Conservation (phyloP, 2,888 invertebrate species). For the Aleiodes testaceus region DNA sequence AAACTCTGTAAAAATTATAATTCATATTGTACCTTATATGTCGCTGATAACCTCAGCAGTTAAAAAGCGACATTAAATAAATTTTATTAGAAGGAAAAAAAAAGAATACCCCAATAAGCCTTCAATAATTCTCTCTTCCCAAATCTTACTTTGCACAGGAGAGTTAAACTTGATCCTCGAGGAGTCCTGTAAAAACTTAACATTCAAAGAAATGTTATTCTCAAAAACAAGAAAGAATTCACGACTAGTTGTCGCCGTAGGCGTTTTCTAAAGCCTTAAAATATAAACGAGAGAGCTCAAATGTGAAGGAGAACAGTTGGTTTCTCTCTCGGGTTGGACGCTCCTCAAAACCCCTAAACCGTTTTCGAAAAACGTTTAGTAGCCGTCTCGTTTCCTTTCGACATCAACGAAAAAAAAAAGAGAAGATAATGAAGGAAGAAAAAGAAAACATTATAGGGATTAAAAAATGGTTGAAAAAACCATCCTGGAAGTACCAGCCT, state of each 20-base stretch:
- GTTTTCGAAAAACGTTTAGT: slow-evolving; percentile 1
- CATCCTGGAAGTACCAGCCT: slow-evolving; percentile 7
- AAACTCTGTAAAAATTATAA: no score
- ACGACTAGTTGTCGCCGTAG: slow-evolving; percentile 4
- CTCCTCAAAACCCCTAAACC: slow-evolving; percentile 8
- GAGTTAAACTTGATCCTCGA: slow-evolving; percentile 3
- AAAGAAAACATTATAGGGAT: no score
- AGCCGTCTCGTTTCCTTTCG: slow-evolving; percentile 14
- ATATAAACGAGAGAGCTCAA: neutral
- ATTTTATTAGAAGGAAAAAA: neutral
- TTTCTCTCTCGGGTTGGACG: neutral
- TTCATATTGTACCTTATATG: no score
- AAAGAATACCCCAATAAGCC: slow-evolving; percentile 5
- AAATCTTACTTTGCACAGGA: slow-evolving; percentile 15
- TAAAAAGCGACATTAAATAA: no score
- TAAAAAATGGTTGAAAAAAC: slow-evolving; percentile 1
- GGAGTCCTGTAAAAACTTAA: slow-evolving; percentile 20
- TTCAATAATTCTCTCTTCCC: neutral
- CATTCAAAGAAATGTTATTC: neutral
- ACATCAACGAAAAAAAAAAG: slow-evolving; percentile 16
- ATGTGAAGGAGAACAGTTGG: slow-evolving; percentile 13
- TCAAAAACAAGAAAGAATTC: neutral
- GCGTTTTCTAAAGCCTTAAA: slow-evolving; percentile 3
- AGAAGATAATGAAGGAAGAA: no score
- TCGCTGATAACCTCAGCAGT: no score